Evolutionary conservation across 2,113 vertebrate species (phyloP).

Genomic region (Hypanus sabinus): DNA sequence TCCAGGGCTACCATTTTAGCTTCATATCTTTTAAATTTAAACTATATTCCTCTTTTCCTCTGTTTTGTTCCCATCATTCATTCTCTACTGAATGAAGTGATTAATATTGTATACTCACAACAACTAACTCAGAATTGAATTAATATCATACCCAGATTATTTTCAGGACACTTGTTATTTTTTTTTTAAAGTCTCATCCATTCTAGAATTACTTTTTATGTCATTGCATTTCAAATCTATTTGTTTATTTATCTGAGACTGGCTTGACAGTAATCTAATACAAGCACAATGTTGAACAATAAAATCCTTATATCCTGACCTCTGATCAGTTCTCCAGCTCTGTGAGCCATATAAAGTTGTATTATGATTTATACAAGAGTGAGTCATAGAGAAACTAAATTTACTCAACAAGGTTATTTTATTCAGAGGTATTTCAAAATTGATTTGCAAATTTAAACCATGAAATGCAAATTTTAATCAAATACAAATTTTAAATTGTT

Average conservation of each 20-base stretch:
- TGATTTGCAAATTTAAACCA: slow-evolving; percentile 8
- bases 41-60: background rate
- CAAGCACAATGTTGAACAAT: background rate
- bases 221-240: background rate
- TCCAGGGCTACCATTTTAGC: background rate
- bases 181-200: background rate
- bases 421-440: background rate
- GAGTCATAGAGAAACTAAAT: background rate
- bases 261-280: background rate
- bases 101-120: background rate
- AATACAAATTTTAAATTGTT: background rate
- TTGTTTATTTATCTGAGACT: background rate
- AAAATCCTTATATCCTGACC: slow-evolving; percentile 4
- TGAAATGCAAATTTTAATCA: background rate
- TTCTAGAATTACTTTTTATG: background rate
- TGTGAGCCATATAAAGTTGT: background rate
- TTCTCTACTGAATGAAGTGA: background rate
- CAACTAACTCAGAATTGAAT: background rate
- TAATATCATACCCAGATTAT: background rate
- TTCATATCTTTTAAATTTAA: too few species aligned
- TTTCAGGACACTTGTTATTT: background rate
- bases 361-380: background rate
- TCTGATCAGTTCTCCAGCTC: background rate
- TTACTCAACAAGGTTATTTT: background rate
- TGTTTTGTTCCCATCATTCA: background rate